phyloP scores from a whole-genome alignment of 2,888 invertebrate species.

The Anagyrus pseudococci region DNA sequence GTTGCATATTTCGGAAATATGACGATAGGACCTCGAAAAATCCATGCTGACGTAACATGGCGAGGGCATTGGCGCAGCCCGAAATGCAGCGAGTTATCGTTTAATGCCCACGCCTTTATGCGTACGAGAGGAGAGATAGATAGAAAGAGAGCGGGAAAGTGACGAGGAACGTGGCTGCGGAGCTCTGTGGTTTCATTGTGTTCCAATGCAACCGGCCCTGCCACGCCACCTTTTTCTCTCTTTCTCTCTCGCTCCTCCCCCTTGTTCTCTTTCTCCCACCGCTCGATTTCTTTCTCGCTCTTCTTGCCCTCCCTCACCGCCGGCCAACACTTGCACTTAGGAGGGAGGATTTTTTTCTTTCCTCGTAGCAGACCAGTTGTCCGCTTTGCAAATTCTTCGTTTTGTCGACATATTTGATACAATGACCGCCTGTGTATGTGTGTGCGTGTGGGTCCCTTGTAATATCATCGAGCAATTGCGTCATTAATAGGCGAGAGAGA shows the following conservation, averaged over 20 bases:
- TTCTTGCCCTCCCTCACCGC: background rate
- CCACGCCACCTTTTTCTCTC: background rate
- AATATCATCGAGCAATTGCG: conserved; percentile 19
- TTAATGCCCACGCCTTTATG: conserved; percentile 4
- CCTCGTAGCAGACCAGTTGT: conserved; percentile 1
- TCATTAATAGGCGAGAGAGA: conserved; percentile 8
- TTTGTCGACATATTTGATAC: conserved; percentile 25
- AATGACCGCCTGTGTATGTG: conserved; percentile 1
- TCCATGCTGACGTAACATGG: background rate
- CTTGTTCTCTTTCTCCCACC: background rate
- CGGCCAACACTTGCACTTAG: background rate
- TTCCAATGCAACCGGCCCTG: background rate
- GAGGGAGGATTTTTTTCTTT: background rate
- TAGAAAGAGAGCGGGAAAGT: background rate
- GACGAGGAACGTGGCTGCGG: background rate
- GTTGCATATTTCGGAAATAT: background rate
- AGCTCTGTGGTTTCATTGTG: background rate
- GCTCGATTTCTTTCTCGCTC: background rate
- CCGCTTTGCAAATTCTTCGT: conserved; percentile 22
- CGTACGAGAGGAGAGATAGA: too few species aligned
- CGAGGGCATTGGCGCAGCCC: background rate
- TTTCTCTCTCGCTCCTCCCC: background rate
- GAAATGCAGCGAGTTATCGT: conserved; percentile 21
- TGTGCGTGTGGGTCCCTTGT: background rate
- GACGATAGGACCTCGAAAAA: background rate